phyloP scores from a whole-genome alignment of 2,888 invertebrate genomes.

The Tuberolachnus salignus region DNA sequence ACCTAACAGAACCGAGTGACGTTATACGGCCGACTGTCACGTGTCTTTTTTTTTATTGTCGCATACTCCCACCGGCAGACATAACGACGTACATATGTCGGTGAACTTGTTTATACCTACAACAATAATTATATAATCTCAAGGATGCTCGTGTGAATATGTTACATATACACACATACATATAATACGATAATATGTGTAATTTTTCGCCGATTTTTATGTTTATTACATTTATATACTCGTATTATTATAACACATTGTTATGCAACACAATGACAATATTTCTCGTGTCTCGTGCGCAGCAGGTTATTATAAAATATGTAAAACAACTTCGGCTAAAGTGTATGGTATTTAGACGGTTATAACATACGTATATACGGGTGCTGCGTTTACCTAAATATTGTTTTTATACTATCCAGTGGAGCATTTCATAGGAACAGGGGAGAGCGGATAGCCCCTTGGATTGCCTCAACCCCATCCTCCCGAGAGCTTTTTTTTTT shows the following conservation, averaged over 20 bases:
- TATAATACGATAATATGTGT: no score
- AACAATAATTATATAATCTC: conserved; percentile 19
- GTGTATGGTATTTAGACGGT: not conserved
- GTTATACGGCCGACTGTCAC: not conserved
- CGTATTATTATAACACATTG: not conserved
- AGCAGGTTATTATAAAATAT: not conserved
- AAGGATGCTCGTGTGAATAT: conserved; percentile 21
- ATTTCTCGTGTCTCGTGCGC: not conserved
- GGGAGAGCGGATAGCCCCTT: no score
- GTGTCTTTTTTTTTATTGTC: no score
- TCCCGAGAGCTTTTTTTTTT: no score
- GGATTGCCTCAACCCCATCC: no score
- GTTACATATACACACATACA: not conserved
- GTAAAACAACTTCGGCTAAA: not conserved
- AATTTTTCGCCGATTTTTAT: not conserved
- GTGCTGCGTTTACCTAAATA: no score
- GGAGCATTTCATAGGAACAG: no score
- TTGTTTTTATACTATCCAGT: no score
- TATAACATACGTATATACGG: no score
- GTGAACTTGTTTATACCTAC: conserved; percentile 18
- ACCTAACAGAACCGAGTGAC: not conserved
- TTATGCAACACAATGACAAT: conserved; percentile 2
- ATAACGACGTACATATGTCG: not conserved
- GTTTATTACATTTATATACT: not conserved
- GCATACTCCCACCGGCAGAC: not conserved